Conservation (phyloP, 2,113 vertebrate species). For the Bothrops jararaca region DNA sequence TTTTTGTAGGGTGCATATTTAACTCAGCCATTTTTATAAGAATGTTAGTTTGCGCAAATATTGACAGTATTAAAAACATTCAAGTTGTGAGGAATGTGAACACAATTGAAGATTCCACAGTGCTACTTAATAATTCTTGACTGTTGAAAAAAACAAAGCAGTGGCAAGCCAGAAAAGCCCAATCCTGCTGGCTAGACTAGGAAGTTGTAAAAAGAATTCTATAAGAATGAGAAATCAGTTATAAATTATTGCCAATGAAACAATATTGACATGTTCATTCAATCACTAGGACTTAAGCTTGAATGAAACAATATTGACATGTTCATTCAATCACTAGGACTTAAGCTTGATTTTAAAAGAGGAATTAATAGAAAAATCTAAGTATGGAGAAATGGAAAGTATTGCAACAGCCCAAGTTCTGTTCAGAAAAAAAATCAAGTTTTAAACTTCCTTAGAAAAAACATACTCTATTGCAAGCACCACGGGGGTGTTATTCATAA, state of each 20-base stretch:
- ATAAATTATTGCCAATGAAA: neutral
- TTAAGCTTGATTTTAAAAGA: neutral
- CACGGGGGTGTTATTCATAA: neutral
- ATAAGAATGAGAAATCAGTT: neutral
- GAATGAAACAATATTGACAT: neutral
- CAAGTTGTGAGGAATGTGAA: neutral
- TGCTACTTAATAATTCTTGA: neutral
- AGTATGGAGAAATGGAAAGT: neutral
- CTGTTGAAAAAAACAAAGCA: neutral
- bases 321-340: neutral
- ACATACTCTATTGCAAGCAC: neutral
- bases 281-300: neutral
- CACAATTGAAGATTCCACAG: neutral
- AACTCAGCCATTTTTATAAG: neutral
- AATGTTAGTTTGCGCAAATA: neutral
- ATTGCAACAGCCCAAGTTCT: neutral
- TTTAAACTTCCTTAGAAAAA: neutral
- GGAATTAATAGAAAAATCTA: neutral
- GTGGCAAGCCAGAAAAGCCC: neutral
- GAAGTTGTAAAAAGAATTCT: neutral
- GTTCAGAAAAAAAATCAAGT: neutral
- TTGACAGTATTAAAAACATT: neutral
- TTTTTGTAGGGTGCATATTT: neutral
- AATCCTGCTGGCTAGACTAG: neutral
- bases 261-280: neutral